Evolutionary conservation across 2,888 invertebrate genomes (phyloP).

Genomic region (Spicauda simplicius): DNA sequence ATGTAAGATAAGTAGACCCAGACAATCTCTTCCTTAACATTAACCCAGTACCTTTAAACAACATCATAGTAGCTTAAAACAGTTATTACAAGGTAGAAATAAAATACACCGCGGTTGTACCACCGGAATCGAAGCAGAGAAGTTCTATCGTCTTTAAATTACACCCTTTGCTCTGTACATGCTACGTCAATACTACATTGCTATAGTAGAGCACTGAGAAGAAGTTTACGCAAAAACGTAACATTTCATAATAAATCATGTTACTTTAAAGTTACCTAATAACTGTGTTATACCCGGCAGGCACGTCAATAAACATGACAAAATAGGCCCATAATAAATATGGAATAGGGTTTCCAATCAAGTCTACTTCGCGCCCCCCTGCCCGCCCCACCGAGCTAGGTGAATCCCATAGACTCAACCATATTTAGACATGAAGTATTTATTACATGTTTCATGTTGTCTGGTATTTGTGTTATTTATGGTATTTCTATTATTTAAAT

Average conservation of each 20-base stretch:
- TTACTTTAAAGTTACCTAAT: conserved; percentile 38
- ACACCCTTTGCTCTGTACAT: no score
- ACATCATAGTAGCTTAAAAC: no score
- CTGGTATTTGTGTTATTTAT: no score
- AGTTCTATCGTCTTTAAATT: not conserved
- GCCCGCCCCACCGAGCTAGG: conserved; percentile 57
- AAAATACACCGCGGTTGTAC: no score
- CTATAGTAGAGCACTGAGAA: no score
- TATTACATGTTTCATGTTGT: not conserved
- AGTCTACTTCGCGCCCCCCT: conserved; percentile 74
- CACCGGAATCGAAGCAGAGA: no score
- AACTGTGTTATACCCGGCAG: conserved; percentile 54
- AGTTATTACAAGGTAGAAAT: no score
- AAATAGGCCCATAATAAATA: conserved; percentile 83
- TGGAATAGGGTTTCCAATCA: conserved; percentile 84
- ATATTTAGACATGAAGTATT: conserved; percentile 47
- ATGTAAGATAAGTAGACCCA: no score
- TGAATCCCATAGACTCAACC: conserved; percentile 50
- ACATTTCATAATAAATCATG: not conserved
- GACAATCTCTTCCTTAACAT: no score
- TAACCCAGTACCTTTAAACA: no score
- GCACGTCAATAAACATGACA: conserved; percentile 78
- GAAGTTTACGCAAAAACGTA: not conserved
- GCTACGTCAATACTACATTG: no score
- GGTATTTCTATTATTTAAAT: no score